A percentile compares a stretch with the other conserved stretches of the same genome.
These are phyloP conservation scores for Pygocentrus nattereri DNA, from an alignment of 2,797 vertebrate genomes.

Conservation along the genomic window DNA sequence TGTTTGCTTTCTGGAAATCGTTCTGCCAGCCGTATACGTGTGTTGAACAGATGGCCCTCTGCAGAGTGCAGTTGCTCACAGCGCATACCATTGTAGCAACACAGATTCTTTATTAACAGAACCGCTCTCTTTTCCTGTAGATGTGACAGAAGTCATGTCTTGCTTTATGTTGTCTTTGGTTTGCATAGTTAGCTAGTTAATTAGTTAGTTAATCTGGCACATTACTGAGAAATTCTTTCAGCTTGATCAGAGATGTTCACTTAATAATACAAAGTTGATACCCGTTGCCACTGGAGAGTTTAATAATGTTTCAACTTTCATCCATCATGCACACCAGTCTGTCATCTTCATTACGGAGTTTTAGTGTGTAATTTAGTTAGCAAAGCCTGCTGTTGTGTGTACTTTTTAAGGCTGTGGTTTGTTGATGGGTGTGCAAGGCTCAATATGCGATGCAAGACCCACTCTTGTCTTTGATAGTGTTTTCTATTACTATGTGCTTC, in stretches of 20 bases:
- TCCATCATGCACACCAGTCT: background rate
- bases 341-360: background rate
- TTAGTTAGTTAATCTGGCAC: too few species aligned
- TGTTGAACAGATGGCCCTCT: constrained; percentile 33
- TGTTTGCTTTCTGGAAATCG: constrained; percentile 39
- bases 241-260: background rate
- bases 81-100: constrained; percentile 18
- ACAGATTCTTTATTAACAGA: background rate
- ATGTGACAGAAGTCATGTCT: background rate
- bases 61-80: constrained; percentile 15
- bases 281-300: too few species aligned
- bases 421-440: background rate
- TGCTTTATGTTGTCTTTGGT: background rate
- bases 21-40: constrained; percentile 19
- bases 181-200: constrained; percentile 6
- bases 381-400: background rate
- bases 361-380: background rate
- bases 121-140: background rate
- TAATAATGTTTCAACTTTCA: too few species aligned
- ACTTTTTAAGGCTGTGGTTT: background rate
- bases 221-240: background rate
- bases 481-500: too few species aligned
- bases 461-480: background rate
- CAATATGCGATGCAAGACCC: background rate
- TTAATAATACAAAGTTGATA: too few species aligned